Conservation (phyloP, 2,797 vertebrate species). For the Tauraco hartlaubi region DNA sequence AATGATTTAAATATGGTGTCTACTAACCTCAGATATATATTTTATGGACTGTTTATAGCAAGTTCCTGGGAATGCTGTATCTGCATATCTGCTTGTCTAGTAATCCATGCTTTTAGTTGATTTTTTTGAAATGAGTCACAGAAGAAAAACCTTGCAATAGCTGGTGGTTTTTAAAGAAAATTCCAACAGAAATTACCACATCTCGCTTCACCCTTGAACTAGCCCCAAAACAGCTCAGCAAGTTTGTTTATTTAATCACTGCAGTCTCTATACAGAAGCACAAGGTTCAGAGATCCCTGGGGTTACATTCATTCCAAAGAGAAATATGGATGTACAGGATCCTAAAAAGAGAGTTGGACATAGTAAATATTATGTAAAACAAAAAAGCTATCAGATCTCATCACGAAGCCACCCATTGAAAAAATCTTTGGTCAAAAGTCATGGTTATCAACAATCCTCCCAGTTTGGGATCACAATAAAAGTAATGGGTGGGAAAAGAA, state of each 20-base stretch:
- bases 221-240: neutral
- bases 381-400: neutral
- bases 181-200: neutral
- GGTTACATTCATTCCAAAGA: neutral
- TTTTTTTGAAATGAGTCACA: neutral
- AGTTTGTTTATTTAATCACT: neutral
- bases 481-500: neutral
- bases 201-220: neutral
- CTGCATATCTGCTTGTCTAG: neutral
- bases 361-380: neutral
- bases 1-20: neutral
- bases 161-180: neutral
- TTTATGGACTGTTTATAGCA: neutral
- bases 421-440: neutral
- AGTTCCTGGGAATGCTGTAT: neutral
- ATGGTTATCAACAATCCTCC: neutral
- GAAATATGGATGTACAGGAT: neutral
- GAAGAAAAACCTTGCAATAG: neutral
- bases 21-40: neutral
- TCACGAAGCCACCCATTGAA: neutral
- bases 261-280: neutral
- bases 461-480: fast-evolving
- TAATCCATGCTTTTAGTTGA: neutral
- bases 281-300: neutral
- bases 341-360: neutral